Evolutionary conservation across 2,113 vertebrate species (phyloP).

Genomic region (Brachionichthys hirsutus): DNA sequence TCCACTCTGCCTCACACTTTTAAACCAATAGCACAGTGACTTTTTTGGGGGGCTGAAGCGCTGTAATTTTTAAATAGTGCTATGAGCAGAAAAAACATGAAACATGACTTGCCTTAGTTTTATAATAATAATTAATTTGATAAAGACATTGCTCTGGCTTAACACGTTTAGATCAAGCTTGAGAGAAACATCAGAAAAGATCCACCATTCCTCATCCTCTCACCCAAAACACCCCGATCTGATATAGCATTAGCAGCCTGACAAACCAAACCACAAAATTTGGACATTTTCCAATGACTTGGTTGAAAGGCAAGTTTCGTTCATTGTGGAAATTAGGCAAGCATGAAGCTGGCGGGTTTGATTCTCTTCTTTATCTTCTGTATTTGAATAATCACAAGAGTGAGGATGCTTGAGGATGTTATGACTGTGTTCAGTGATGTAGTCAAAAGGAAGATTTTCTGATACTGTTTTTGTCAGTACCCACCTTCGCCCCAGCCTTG

Average conservation of each 20-base stretch:
- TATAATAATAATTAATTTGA: not conserved
- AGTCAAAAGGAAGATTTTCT: conserved; percentile 12
- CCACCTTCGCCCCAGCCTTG: conserved; percentile 18
- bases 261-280: conserved; percentile 32
- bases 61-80: conserved; percentile 37
- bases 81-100: conserved; percentile 11
- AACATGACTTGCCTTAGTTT: not conserved
- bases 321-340: conserved; percentile 67
- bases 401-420: conserved; percentile 53
- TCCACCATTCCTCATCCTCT: not conserved
- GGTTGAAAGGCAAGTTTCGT: conserved; percentile 54
- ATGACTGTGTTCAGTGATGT: conserved; percentile 36
- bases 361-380: conserved; percentile 23
- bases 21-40: conserved; percentile 52
- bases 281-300: conserved; percentile 42
- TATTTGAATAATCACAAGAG: conserved; percentile 59
- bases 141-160: conserved; percentile 15
- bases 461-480: conserved; percentile 19
- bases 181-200: conserved; percentile 23
- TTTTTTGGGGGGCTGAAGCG: conserved; percentile 42
- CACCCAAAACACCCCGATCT: not conserved
- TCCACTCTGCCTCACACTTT: conserved; percentile 61
- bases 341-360: conserved; percentile 50
- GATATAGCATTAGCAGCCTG: conserved; percentile 1
- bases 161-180: conserved; percentile 19